Evolutionary conservation across 1,140 invertebrate species (phyloP).

Genomic region (Drosophila willistoni): DNA sequence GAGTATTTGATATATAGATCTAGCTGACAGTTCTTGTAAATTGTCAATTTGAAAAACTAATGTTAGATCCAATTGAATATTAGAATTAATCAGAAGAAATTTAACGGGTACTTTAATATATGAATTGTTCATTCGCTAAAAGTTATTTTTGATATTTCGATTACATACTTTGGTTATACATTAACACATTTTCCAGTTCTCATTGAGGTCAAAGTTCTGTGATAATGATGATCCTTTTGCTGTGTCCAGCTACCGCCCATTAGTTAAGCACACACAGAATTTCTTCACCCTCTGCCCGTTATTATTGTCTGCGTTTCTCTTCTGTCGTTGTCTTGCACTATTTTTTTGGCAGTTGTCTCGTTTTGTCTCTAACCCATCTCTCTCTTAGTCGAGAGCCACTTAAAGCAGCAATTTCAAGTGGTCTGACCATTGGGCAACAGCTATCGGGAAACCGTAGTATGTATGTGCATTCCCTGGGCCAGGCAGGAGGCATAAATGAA

Average conservation of each 20-base stretch:
- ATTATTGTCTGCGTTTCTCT: neutral
- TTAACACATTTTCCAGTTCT: neutral
- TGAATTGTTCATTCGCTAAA: too few relatives aligned
- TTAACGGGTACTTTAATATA: too few relatives aligned
- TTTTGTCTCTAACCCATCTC: neutral
- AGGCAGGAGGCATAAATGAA: constrained; percentile 38
- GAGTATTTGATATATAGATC: too few relatives aligned
- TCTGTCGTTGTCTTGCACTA: neutral
- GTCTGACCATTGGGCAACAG: constrained; percentile 12
- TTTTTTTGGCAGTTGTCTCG: neutral
- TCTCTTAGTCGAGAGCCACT: constrained; percentile 30
- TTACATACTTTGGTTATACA: neutral
- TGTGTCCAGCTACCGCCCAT: constrained; percentile 29
- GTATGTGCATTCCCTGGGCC: constrained; percentile 24
- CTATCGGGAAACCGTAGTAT: constrained; percentile 21
- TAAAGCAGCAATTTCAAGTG: constrained; percentile 36
- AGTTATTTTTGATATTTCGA: neutral
- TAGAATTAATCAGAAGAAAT: too few relatives aligned
- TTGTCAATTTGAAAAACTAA: too few relatives aligned
- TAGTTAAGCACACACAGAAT: constrained; percentile 46
- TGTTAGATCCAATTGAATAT: too few relatives aligned
- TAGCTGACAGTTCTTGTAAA: too few relatives aligned
- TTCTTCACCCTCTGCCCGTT: neutral
- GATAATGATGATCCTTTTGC: neutral
- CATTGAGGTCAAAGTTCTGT: neutral